phyloP scores from a whole-genome alignment of 2,113 vertebrate genomes.

The Antennarius striatus region DNA sequence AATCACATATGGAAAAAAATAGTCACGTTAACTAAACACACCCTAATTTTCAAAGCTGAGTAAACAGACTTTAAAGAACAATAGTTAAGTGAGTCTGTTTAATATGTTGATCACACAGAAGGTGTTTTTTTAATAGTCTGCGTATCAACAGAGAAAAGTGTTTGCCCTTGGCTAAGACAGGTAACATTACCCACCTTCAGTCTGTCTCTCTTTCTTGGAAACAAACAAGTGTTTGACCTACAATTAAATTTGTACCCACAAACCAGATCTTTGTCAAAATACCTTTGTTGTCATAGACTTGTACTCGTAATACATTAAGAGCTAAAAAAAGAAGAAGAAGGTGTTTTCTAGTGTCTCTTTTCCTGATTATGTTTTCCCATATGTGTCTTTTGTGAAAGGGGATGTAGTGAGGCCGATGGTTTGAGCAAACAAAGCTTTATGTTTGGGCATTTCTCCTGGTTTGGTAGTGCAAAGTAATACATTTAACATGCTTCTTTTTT shows the following conservation, averaged over 20 bases:
- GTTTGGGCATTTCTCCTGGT: slow-evolving; percentile 1
- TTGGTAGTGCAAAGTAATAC: not conserved
- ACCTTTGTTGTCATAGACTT: too few relatives aligned
- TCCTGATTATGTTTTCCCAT: too few relatives aligned
- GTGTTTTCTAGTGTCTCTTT: too few relatives aligned
- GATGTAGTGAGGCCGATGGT: not conserved
- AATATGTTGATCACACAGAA: too few relatives aligned
- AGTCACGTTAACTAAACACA: slow-evolving; percentile 8
- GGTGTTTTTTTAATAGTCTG: too few relatives aligned
- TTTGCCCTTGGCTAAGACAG: slow-evolving; percentile 28
- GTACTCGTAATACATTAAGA: too few relatives aligned
- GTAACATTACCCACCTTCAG: slow-evolving; percentile 52
- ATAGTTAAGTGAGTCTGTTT: too few relatives aligned
- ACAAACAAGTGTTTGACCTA: slow-evolving; percentile 29
- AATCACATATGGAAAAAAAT: not conserved
- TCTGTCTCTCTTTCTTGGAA: slow-evolving; percentile 20
- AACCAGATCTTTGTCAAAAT: not conserved
- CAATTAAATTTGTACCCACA: slow-evolving; percentile 10
- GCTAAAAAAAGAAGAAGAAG: too few relatives aligned
- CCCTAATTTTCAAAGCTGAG: slow-evolving; percentile 21
- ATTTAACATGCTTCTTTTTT: not conserved
- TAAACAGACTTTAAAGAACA: slow-evolving; percentile 24
- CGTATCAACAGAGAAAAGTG: slow-evolving; percentile 24
- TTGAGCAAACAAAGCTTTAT: not conserved
- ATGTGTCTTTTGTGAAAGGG: not conserved